Evolutionary conservation across 2,888 invertebrate genomes (phyloP), one percentile per base, ranked within the genome.

Genomic region (Eumerus sabulonum): DNA sequence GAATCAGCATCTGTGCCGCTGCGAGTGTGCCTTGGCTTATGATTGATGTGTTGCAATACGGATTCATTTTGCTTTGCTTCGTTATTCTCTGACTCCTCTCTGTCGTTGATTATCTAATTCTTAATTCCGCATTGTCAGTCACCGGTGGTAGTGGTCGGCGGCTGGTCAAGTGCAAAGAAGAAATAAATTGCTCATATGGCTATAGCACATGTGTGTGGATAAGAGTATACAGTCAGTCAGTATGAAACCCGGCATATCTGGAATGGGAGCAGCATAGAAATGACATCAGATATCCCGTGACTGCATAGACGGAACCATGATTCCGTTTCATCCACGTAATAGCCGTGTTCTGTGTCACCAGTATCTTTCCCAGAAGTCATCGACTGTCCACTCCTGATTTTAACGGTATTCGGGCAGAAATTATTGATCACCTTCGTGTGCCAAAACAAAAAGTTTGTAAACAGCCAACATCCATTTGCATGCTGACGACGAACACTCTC

Each of bases 121-220:
- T 67, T 18, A 73, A 73, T 77, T 77, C 77, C 77, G 77, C 77
- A 77, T 77, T 67, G 62, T 63, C 57, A 77, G 67, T 62, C 44
- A 48, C 57, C 57, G 44, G 16, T 66, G 54, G 35, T 51, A 13
- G 48, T 50, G 27, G 27, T 40, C 9, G 40, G 2, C 11, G 72
- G 60, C 72, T 72, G 77, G 73, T 77, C 77, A 77, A 77, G 77
- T 77, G 77, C 77, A 77, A 40, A 27, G 36, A 11, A 47, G n/a
- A 68, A 54, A 48, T 50, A 57, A 57, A 72, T 35, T 54, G 47
- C n/a, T n/a, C n/a, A n/a, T n/a, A n/a, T n/a, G n/a, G n/a, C n/a
- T n/a, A n/a, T n/a, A n/a, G n/a, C n/a, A n/a, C n/a, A n/a, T n/a
- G n/a, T n/a, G n/a, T n/a, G n/a, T n/a, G n/a, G n/a, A n/a, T n/a